Evolutionary conservation across 2,797 vertebrate genomes (phyloP).

Genomic region (Acanthurus leucopareius): DNA sequence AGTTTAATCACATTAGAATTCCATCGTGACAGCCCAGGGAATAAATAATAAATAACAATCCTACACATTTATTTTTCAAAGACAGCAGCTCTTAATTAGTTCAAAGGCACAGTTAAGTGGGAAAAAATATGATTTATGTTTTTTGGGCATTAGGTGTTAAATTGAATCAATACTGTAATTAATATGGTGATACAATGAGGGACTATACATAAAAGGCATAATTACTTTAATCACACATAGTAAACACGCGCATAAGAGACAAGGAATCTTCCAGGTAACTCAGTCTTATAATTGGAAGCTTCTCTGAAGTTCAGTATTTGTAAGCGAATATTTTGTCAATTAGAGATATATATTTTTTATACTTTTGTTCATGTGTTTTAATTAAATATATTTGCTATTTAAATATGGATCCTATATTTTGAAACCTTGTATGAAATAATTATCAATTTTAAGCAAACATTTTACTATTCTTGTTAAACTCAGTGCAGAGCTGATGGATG

Average conservation of each 20-base stretch:
- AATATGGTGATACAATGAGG: slow-evolving; percentile 70
- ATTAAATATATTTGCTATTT: background rate
- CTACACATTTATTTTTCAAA: slow-evolving; percentile 76
- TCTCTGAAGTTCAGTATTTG: background rate
- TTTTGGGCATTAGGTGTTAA: slow-evolving; percentile 79
- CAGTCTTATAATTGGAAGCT: background rate
- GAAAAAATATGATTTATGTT: slow-evolving; percentile 80
- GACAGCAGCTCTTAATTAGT: slow-evolving; percentile 77
- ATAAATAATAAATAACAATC: slow-evolving; percentile 78
- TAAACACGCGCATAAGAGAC: slow-evolving; percentile 57
- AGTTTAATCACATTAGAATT: slow-evolving; percentile 70
- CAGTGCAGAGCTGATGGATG: background rate
- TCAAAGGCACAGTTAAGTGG: slow-evolving; percentile 76
- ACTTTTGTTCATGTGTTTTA: background rate
- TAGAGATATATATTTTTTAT: background rate
- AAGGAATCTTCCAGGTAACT: slow-evolving; percentile 42
- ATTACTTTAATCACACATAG: slow-evolving; percentile 69
- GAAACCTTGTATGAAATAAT: background rate
- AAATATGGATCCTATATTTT: background rate
- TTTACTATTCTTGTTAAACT: background rate
- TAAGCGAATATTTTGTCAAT: background rate
- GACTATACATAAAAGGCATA: slow-evolving; percentile 66
- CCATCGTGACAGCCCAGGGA: slow-evolving; percentile 74
- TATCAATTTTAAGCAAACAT: background rate
- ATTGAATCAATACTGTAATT: slow-evolving; percentile 80